Evolutionary conservation across 2,888 invertebrate genomes (phyloP).

Genomic region (Luffia ferchaultella): DNA sequence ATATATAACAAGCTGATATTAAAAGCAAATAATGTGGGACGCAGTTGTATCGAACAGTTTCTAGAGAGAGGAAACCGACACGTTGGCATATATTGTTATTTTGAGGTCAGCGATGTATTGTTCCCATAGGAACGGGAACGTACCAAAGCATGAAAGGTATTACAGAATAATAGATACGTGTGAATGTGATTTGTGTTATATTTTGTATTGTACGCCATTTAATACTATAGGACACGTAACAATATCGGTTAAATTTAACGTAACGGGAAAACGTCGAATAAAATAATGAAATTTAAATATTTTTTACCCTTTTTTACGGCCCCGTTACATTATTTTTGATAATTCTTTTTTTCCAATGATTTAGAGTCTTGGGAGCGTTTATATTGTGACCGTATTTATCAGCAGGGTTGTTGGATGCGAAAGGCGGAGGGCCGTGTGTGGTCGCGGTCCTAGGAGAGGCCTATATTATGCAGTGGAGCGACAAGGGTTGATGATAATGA

Average conservation of each 20-base stretch:
- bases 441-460: too few relatives aligned
- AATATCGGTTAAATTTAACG: background rate
- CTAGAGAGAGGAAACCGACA: background rate
- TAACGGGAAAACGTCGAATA: conserved; percentile 4
- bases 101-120: background rate
- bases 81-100: background rate
- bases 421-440: too few relatives aligned
- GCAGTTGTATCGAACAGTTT: background rate
- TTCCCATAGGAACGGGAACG: background rate
- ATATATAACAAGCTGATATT: too few relatives aligned
- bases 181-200: background rate
- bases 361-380: conserved; percentile 19
- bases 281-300: conserved; percentile 12
- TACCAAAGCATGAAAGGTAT: background rate
- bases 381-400: conserved; percentile 15
- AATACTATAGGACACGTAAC: background rate
- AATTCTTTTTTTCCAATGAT: conserved; percentile 18
- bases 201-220: background rate
- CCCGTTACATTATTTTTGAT: conserved; percentile 14
- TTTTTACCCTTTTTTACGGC: conserved; percentile 4
- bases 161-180: background rate
- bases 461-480: too few relatives aligned
- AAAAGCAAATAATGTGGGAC: too few relatives aligned
- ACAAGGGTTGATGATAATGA: too few relatives aligned
- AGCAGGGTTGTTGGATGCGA: too few relatives aligned